Evolutionary conservation across 2,113 vertebrate species (phyloP).

Genomic region (Mirounga angustirostris): DNA sequence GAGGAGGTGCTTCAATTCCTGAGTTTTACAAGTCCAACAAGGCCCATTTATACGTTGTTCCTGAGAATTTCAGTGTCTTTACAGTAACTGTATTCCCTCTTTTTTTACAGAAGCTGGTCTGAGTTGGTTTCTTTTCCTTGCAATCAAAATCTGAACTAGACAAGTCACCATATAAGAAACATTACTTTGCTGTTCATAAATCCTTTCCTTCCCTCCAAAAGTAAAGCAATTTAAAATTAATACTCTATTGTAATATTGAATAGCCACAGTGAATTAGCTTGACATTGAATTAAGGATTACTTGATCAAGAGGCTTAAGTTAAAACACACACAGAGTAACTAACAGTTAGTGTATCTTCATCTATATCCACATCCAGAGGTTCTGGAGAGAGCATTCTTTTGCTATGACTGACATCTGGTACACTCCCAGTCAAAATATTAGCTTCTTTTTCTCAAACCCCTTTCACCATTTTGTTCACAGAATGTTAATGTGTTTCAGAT

Average conservation of each 20-base stretch:
- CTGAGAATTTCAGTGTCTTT: background rate
- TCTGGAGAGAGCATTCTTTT: background rate
- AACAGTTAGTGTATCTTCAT: background rate
- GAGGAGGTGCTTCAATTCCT: background rate
- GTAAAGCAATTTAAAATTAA: conserved; percentile 51
- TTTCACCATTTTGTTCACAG: background rate
- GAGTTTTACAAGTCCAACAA: background rate
- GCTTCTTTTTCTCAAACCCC: background rate
- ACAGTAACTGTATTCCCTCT: background rate
- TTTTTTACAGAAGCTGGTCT: background rate
- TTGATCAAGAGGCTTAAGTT: background rate
- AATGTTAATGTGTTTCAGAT: conserved; percentile 32
- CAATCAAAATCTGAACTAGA: conserved; percentile 10
- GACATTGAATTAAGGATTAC: background rate
- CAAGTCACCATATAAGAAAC: background rate
- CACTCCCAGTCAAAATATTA: conserved; percentile 44
- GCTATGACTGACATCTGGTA: background rate
- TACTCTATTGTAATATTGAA: background rate
- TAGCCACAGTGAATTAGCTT: background rate
- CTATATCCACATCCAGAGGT: background rate
- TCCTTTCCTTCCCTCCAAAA: background rate
- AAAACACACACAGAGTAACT: background rate
- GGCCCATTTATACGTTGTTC: background rate
- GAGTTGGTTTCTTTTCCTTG: background rate
- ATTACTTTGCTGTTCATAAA: background rate